Base-by-base conservation (phyloP, 2,797 vertebrate genomes). In the Sternotherus odoratus region DNA sequence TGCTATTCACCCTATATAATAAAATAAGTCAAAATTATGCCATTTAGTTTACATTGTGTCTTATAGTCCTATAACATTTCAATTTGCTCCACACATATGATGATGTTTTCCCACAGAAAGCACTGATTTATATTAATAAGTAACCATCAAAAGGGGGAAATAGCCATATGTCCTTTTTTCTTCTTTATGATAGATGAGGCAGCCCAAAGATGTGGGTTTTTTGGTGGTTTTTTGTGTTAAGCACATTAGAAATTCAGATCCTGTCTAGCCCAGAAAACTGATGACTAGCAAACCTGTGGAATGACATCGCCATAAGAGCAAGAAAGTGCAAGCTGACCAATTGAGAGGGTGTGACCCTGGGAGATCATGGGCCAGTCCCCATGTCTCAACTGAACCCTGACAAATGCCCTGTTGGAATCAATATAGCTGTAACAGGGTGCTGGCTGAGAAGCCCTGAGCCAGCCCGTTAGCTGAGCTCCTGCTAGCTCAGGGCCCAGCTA, bases 51-150 rank as follows among this genome's bases (percentile, higher is more conserved):
- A 81, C 11, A 39, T 39, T 60, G 13, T 17, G 79, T 2, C 3
- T 84, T 46, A 56, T 69, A n/a, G 43, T 90, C 53, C 85, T 74
- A 77, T 82, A 87, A 77, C 4, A n/a, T 78, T 69, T 89, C 56
- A 85, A 57, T 53, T 89, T 33, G 56, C 9, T 92, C 16, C 75
- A 12, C 30, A 12, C 26, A 36, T 10, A 79, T 39, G 23, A 23
- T 85, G 92, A 87, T 10, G 6, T 72, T 1, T 72, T n/a, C 66
- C 53, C 24, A 57, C 16, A 1, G 1, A 39, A 74, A 49, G 13
- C n/a, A 50, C 53, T 81, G 19, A 84, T 91, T 56, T 87, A 43
- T 36, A 79, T 89, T 87, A 87, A 87, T 82, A 36, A 50, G 85
- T 5, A 7, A 90, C 74, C 5, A 82, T 16, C 80, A 90, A 89